Conservation (phyloP, 2,113 vertebrate species). For the Callaeas wilsoni region DNA sequence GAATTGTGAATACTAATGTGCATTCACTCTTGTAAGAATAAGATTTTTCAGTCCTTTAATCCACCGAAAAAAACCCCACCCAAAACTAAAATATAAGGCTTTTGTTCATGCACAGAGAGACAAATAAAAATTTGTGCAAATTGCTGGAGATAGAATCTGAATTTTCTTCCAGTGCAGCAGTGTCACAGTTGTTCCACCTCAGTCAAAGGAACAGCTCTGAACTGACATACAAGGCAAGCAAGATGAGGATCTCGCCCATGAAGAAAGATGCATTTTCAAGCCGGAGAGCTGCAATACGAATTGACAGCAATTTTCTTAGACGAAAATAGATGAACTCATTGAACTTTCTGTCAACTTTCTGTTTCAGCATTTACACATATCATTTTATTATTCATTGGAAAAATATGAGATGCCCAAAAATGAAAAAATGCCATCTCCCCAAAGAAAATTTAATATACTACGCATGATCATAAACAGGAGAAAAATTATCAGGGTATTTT, state of each 20-base stretch:
- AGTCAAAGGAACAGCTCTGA: not conserved
- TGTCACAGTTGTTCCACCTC: not conserved
- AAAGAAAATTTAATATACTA: not conserved
- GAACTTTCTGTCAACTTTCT: conserved; percentile 35
- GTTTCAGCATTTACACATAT: not conserved
- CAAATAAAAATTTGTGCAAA: not conserved
- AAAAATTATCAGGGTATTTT: not conserved
- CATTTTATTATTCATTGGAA: not conserved
- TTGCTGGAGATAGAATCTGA: not conserved
- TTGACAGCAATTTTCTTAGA: conserved; percentile 26
- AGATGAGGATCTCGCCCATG: not conserved
- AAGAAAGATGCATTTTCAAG: not conserved
- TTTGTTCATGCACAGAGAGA: not conserved
- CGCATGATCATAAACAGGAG: not conserved
- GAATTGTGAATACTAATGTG: not conserved
- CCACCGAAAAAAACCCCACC: not conserved
- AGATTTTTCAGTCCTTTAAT: not conserved
- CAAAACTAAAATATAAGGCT: not conserved
- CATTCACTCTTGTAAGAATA: not conserved
- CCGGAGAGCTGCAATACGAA: not conserved
- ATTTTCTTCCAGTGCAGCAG: not conserved
- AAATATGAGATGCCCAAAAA: not conserved
- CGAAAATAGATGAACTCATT: conserved; percentile 41
- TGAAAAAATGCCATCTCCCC: not conserved
- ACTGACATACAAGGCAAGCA: not conserved